A percentile compares a stretch with the other conserved stretches of the same genome.
Conservation (phyloP, 1,140 invertebrate species). For the Lethocerus indicus region DNA sequence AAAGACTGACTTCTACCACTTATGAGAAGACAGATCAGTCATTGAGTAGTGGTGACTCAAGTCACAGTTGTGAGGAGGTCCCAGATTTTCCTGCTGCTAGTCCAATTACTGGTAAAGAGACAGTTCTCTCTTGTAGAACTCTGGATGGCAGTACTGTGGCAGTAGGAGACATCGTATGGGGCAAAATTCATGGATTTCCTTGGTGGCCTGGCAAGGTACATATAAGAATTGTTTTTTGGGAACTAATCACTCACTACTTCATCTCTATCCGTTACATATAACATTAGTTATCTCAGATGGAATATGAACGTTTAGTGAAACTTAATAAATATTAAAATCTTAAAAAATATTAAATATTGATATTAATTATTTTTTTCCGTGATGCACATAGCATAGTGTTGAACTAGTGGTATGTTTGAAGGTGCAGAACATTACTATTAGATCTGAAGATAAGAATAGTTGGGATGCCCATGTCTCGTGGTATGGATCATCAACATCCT, state of each 20-base stretch:
- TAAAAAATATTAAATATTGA: no score
- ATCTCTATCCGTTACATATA: no score
- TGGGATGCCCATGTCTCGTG: slow-evolving; percentile 59
- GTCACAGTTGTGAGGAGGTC: slow-evolving; percentile 8
- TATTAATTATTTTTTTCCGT: no score
- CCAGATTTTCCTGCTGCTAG: slow-evolving; percentile 25
- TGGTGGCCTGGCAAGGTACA: slow-evolving; percentile 73
- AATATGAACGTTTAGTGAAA: no score
- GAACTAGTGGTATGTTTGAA: slow-evolving; percentile 16
- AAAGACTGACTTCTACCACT: slow-evolving; percentile 49
- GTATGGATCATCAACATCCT: slow-evolving; percentile 71
- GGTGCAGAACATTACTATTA: slow-evolving; percentile 38
- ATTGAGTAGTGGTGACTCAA: slow-evolving; percentile 10
- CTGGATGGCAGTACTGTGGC: slow-evolving; percentile 39
- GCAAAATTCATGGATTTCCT: slow-evolving; percentile 74
- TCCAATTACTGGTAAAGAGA: slow-evolving; percentile 1
- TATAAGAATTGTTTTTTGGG: no score
- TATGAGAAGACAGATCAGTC: slow-evolving; percentile 24
- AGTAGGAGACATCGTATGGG: slow-evolving; percentile 74
- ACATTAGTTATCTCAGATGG: no score
- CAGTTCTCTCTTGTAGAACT: slow-evolving; percentile 31
- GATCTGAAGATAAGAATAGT: slow-evolving; percentile 29
- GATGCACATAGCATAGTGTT: no score
- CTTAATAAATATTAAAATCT: no score
- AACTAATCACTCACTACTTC: no score